Evolutionary conservation across 53 echinoderm and acorn worm genomes (phyloP).

Genomic region (Luidia sarsii): DNA sequence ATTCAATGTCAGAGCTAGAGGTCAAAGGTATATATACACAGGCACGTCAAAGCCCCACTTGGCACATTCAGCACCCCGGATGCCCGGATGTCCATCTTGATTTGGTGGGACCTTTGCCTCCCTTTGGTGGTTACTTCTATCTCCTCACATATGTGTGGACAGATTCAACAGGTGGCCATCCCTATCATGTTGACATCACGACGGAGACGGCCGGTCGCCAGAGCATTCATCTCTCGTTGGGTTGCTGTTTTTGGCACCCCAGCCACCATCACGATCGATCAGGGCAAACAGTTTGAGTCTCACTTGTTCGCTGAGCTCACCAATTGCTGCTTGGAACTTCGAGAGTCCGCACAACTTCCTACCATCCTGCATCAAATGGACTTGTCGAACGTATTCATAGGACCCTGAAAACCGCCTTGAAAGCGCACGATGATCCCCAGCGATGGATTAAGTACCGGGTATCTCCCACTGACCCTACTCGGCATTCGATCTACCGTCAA

Average conservation of each 20-base stretch:
- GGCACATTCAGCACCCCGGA: slow-evolving; percentile 55
- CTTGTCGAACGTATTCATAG: slow-evolving; percentile 60
- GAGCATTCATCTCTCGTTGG: slow-evolving; percentile 57
- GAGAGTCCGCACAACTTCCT: slow-evolving; percentile 57
- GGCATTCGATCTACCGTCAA: slow-evolving; percentile 48
- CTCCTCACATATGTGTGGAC: slow-evolving; percentile 54
- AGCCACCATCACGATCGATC: slow-evolving; percentile 51
- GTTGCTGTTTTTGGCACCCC: slow-evolving; percentile 55
- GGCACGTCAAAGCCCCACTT: slow-evolving; percentile 24
- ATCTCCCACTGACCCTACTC: slow-evolving; percentile 45
- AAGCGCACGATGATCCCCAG: slow-evolving; percentile 48
- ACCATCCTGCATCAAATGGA: slow-evolving; percentile 62
- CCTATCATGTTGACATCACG: slow-evolving; percentile 61
- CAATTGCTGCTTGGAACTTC: slow-evolving; percentile 43
- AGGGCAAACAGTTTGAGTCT: slow-evolving; percentile 67
- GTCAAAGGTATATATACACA: slow-evolving; percentile 39
- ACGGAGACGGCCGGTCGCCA: slow-evolving; percentile 66
- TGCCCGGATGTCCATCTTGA: slow-evolving; percentile 45
- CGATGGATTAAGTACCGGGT: slow-evolving; percentile 37
- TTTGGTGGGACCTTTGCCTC: neutral
- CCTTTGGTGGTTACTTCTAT: slow-evolving; percentile 44
- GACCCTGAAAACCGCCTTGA: slow-evolving; percentile 53
- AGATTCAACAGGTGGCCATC: slow-evolving; percentile 64
- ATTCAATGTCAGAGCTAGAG: slow-evolving; percentile 14
- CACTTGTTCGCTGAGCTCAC: slow-evolving; percentile 32